These are phyloP conservation scores for Yponomeuta sedellus DNA, from an alignment of 2,888 invertebrate genomes.

Conservation along the genomic window DNA sequence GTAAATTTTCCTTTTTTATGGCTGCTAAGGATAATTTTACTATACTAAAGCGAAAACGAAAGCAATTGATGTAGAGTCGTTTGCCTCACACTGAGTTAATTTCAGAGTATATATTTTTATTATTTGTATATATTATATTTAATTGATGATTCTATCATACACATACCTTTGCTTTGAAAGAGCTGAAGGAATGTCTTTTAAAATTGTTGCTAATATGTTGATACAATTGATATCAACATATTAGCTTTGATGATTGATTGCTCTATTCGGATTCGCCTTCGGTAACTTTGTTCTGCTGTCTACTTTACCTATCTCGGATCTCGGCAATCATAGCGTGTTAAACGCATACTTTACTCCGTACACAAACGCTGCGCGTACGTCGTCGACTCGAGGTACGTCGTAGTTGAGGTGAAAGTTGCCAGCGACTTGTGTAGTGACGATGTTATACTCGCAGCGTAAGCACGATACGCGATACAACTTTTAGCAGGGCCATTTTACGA, in stretches of 20 bases:
- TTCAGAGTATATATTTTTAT: neutral
- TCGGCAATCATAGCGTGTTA: constrained; percentile 3
- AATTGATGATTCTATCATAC: too few relatives aligned
- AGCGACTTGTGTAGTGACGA: constrained; percentile 43
- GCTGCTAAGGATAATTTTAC: neutral
- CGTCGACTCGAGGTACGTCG: constrained; percentile 19
- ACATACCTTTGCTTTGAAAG: too few relatives aligned
- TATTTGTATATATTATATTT: too few relatives aligned
- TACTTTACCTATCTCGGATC: neutral
- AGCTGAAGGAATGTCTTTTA: too few relatives aligned
- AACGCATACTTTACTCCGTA: neutral
- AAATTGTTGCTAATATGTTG: too few relatives aligned
- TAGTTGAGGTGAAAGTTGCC: constrained; percentile 61
- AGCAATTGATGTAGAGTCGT: neutral
- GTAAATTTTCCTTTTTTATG: neutral
- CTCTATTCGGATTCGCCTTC: too few relatives aligned
- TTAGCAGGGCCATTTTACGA: constrained; percentile 48
- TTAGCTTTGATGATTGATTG: too few relatives aligned
- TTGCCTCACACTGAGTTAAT: neutral
- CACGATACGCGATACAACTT: constrained; percentile 39
- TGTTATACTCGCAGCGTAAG: constrained; percentile 55
- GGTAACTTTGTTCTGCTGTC: too few relatives aligned
- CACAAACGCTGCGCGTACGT: constrained; percentile 27
- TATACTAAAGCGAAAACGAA: neutral
- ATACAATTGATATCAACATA: too few relatives aligned